phyloP scores from a whole-genome alignment of 2,888 invertebrate genomes.

The Melieria omissa region DNA sequence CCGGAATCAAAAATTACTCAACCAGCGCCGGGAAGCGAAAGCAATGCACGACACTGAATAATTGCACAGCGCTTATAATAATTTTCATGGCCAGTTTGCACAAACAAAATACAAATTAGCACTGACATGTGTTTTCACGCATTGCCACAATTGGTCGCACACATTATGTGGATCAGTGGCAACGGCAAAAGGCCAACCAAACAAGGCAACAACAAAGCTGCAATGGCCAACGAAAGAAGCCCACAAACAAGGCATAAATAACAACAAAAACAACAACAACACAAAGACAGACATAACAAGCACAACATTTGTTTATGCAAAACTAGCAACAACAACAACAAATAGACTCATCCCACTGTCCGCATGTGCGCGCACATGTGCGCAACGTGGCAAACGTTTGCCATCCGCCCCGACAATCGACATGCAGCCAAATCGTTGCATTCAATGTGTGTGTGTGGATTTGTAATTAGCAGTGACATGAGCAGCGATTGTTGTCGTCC shows the following conservation, averaged over 20 bases:
- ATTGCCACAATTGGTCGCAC: slow-evolving; percentile 4
- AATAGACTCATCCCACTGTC: too few species aligned
- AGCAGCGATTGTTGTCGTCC: slow-evolving; percentile 28
- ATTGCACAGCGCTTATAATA: slow-evolving; percentile 15
- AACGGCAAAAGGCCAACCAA: background rate
- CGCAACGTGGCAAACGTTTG: background rate
- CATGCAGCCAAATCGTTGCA: background rate
- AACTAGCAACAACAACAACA: too few species aligned
- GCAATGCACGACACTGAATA: background rate
- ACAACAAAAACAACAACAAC: too few species aligned
- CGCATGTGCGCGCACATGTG: background rate
- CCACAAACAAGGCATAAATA: too few species aligned
- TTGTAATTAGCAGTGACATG: slow-evolving; percentile 35
- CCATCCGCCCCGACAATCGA: background rate
- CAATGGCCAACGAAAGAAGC: too few species aligned
- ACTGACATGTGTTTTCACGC: slow-evolving; percentile 35
- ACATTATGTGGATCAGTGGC: background rate
- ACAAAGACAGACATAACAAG: too few species aligned
- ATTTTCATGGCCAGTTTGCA: slow-evolving; percentile 19
- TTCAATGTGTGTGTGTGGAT: background rate
- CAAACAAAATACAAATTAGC: slow-evolving; percentile 29
- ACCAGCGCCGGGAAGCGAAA: background rate
- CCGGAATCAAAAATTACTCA: too few species aligned
- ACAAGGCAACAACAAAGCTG: too few species aligned
- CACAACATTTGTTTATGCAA: too few species aligned